Evolutionary conservation across 1,140 invertebrate species (phyloP).

Genomic region (Pogonus chalceus): DNA sequence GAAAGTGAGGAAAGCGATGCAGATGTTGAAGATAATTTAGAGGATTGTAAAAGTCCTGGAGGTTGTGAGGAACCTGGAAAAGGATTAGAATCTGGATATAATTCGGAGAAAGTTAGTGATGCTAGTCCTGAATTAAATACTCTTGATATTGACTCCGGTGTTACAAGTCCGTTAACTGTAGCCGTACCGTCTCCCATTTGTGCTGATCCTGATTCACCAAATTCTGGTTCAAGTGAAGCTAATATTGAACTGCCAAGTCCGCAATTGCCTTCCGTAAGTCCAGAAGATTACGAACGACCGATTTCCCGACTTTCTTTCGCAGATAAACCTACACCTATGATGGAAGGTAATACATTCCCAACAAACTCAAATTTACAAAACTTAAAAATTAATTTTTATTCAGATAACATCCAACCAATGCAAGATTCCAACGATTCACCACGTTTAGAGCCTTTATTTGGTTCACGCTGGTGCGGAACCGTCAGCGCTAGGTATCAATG

Average conservation of each 20-base stretch:
- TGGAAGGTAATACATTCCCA: not conserved
- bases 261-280: conserved; percentile 20
- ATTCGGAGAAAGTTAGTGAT: conserved; percentile 50
- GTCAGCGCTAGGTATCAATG: conserved; percentile 54
- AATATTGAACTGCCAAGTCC: conserved; percentile 42
- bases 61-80: conserved; percentile 30
- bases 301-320: conserved; percentile 40
- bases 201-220: conserved; percentile 36
- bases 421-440: not conserved
- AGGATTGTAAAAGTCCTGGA: conserved; percentile 39
- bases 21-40: conserved; percentile 69
- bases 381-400: not conserved
- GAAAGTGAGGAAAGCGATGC: conserved; percentile 60
- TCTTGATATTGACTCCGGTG: conserved; percentile 29
- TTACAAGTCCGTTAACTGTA: conserved; percentile 41
- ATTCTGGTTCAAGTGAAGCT: conserved; percentile 43
- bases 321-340: not conserved
- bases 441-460: not conserved
- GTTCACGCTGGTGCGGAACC: conserved; percentile 36
- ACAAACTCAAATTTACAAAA: not conserved
- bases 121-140: conserved; percentile 28
- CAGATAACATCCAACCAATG: not conserved
- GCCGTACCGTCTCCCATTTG: conserved; percentile 38
- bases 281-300: conserved; percentile 38
- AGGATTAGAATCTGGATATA: conserved; percentile 56